Percentiles rank a stretch among this genome's conserved stretches.
Evolutionary conservation across 37 sponge, comb jelly and placozoan genomes (phyloP).

Genomic region (Spongilla lacustris): DNA sequence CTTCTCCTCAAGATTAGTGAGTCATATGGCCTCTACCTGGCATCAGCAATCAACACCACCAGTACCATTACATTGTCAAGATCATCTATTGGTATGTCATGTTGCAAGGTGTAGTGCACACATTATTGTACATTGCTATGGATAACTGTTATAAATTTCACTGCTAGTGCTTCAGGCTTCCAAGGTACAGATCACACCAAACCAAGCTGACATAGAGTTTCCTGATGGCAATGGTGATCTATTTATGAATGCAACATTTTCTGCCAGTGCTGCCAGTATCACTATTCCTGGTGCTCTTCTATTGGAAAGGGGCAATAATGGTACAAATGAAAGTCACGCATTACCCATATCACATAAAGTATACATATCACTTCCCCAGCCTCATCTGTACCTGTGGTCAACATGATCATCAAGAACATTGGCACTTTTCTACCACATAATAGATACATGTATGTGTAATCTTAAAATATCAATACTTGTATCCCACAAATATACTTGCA

Average conservation of each 20-base stretch:
- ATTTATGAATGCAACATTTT: neutral
- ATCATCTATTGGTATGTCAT: conserved; percentile 6
- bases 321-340: neutral
- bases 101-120: neutral
- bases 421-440: conserved; percentile 4
- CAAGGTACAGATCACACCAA: neutral
- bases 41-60: neutral
- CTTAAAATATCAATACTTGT: too few species aligned
- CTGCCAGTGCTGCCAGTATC: neutral
- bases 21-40: conserved; percentile 35
- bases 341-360: neutral
- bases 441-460: neutral
- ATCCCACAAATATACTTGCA: too few species aligned
- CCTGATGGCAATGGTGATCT: neutral
- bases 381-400: neutral
- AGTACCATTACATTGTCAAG: neutral
- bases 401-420: conserved; percentile 27
- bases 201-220: neutral
- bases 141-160: neutral
- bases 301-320: neutral
- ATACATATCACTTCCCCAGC: neutral
- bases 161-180: neutral
- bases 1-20: conserved; percentile 28
- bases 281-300: neutral
- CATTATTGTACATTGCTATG: neutral